Percentiles rank a stretch among this genome's conserved stretches.
Evolutionary conservation across 2,113 vertebrate genomes (phyloP).

Genomic region (Myrmecobius fasciatus): DNA sequence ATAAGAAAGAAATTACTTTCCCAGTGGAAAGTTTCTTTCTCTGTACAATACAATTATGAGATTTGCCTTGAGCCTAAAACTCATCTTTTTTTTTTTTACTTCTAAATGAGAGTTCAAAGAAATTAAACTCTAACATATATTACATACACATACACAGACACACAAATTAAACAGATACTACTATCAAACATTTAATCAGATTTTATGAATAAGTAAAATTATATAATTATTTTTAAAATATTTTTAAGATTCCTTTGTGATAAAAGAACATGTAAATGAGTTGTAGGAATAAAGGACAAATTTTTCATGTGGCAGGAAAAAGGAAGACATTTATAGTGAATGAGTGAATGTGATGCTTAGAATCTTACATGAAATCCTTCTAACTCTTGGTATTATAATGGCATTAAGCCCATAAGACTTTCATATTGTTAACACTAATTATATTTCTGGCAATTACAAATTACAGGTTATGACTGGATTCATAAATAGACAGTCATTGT

Average conservation of each 20-base stretch:
- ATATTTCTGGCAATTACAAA: conserved; percentile 5
- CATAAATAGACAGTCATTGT: conserved; percentile 13
- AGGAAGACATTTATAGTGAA: conserved; percentile 21
- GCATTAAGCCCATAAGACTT: not conserved
- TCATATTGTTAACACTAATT: conserved; percentile 18
- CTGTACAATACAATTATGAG: accelerated
- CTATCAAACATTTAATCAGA: conserved; percentile 46
- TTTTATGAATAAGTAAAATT: conserved; percentile 58
- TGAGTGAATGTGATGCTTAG: not conserved
- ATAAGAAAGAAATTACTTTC: not conserved
- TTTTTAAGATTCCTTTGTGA: conserved; percentile 36
- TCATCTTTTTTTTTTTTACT: not conserved
- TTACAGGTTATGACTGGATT: conserved; percentile 20
- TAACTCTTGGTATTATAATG: not conserved
- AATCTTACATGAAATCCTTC: not conserved
- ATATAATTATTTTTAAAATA: conserved; percentile 30
- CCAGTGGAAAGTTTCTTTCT: not conserved
- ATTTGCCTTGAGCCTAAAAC: not conserved
- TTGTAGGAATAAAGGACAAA: conserved; percentile 40
- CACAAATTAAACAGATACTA: not conserved
- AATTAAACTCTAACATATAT: conserved; percentile 23
- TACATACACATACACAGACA: not conserved
- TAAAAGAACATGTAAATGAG: conserved; percentile 34
- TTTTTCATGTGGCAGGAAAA: conserved; percentile 25
- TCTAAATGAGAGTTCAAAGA: not conserved